Percentiles rank a stretch among this genome's conserved stretches.
phyloP scores from a whole-genome alignment of 2,113 vertebrate genomes.

The Myrmecobius fasciatus region DNA sequence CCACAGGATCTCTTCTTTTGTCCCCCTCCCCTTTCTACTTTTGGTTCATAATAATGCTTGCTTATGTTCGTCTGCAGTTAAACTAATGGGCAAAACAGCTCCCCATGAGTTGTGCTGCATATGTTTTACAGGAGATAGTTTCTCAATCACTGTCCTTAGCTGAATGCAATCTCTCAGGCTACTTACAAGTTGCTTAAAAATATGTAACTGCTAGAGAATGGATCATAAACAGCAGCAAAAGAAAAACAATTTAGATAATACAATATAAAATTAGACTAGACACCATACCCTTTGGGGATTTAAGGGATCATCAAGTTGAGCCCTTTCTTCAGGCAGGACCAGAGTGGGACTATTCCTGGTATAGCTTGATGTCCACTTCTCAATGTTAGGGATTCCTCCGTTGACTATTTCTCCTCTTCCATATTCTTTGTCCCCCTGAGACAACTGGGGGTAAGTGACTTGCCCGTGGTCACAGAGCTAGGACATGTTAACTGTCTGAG shows the following conservation, averaged over 20 bases:
- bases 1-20: background rate
- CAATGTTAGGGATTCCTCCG: background rate
- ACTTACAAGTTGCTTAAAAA: conserved; percentile 23
- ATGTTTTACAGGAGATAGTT: conserved; percentile 23
- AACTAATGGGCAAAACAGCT: conserved; percentile 1
- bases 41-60: background rate
- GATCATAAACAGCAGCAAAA: background rate
- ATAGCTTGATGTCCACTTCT: background rate
- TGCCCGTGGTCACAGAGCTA: too few species aligned
- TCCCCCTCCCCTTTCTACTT: background rate
- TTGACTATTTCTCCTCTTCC: background rate
- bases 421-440: background rate
- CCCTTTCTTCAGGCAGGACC: background rate
- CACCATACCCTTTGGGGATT: background rate
- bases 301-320: background rate
- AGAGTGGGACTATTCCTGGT: background rate
- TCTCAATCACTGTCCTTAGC: conserved; percentile 11
- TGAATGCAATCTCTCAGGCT: conserved; percentile 15
- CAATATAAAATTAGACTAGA: background rate
- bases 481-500: too few species aligned
- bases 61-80: background rate
- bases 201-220: background rate
- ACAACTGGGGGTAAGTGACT: too few species aligned
- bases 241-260: background rate
- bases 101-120: background rate